phyloP scores from a whole-genome alignment of 2,797 vertebrate genomes.

The Mastacembelus armatus region DNA sequence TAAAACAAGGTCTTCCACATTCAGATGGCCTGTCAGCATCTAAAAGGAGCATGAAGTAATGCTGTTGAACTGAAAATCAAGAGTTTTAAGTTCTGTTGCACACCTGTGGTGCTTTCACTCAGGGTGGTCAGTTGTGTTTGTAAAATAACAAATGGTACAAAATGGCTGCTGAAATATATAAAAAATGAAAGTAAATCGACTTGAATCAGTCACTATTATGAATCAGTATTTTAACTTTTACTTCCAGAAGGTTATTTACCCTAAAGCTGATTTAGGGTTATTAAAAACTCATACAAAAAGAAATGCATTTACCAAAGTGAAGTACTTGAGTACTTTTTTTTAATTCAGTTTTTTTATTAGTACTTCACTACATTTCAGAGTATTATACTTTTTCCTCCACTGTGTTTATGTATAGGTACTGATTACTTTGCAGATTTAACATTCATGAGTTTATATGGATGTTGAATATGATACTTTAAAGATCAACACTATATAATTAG shows the following conservation, averaged over 20 bases:
- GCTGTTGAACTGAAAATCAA: constrained; percentile 11
- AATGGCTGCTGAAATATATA: neutral
- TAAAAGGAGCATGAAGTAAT: neutral
- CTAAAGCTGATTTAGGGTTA: neutral
- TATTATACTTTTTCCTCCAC: neutral
- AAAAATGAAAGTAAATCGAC: constrained; percentile 6
- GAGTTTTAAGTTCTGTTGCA: constrained; percentile 6
- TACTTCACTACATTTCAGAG: neutral
- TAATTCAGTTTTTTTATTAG: too few relatives aligned
- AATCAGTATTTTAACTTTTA: neutral
- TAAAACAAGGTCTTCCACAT: neutral
- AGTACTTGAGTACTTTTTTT: neutral
- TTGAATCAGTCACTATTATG: neutral
- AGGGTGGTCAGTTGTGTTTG: neutral
- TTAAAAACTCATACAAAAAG: neutral
- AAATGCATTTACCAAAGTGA: neutral
- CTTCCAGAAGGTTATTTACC: too few relatives aligned
- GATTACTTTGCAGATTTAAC: too few relatives aligned
- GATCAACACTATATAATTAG: neutral
- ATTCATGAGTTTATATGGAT: too few relatives aligned
- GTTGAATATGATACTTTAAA: neutral
- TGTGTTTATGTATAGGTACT: too few relatives aligned
- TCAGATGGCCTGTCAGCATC: neutral
- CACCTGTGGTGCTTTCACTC: constrained; percentile 17
- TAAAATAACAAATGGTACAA: neutral